Evolutionary conservation across 2,113 vertebrate genomes (phyloP).

Genomic region (Pelobates fuscus): DNA sequence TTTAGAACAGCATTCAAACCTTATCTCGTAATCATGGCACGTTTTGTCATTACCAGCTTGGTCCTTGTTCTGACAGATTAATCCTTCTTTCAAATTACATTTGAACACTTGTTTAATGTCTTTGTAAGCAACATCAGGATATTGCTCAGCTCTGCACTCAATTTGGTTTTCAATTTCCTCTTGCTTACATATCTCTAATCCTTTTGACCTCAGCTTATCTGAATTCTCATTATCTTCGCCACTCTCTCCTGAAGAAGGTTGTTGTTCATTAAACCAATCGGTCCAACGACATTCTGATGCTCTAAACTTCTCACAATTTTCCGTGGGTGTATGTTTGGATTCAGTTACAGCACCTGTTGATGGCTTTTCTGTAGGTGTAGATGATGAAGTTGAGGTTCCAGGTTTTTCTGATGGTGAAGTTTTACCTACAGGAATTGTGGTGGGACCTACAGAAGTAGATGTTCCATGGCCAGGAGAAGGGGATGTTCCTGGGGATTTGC

Average conservation of each 20-base stretch:
- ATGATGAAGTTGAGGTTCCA: neutral
- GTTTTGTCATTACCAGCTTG: neutral
- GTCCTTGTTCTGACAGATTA: slow-evolving; percentile 14
- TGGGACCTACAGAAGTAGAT: neutral
- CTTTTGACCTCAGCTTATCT: slow-evolving; percentile 8
- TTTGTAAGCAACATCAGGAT: neutral
- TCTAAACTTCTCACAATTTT: too few relatives aligned
- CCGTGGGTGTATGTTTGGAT: too few relatives aligned
- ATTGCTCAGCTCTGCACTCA: slow-evolving; percentile 2
- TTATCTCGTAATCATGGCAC: slow-evolving; percentile 31
- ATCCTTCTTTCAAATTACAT: slow-evolving; percentile 8
- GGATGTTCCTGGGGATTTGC: neutral
- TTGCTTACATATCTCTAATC: neutral
- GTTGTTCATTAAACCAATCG: slow-evolving; percentile 14
- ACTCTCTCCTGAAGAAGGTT: neutral
- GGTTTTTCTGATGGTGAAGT: neutral
- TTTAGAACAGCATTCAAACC: slow-evolving; percentile 22
- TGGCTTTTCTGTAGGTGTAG: too few relatives aligned
- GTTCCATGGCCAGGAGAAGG: neutral
- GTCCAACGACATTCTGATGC: slow-evolving; percentile 2
- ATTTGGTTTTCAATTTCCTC: slow-evolving; percentile 8
- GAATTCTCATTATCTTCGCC: slow-evolving; percentile 19
- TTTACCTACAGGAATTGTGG: neutral
- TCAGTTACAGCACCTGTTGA: too few relatives aligned
- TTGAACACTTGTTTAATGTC: slow-evolving; percentile 11